Evolutionary conservation across 2,113 vertebrate genomes (phyloP), one percentile per base, ranked within the genome.

Genomic region (Hippocampus abdominalis): DNA sequence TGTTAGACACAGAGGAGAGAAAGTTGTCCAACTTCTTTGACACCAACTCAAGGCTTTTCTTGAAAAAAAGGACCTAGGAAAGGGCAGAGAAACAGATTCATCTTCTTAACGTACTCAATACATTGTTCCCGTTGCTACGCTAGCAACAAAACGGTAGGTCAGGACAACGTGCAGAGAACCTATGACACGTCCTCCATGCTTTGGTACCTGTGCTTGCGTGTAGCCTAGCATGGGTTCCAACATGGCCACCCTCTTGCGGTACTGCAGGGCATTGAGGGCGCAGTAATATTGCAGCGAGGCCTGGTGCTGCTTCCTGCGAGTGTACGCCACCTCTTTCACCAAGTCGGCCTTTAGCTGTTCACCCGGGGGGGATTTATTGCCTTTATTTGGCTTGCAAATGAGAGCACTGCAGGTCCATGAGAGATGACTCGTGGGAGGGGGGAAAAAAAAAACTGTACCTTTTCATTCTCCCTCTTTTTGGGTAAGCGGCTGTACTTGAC

Each of bases 231-330:
- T 93, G 71, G 97, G 97, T 64, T 98, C 95, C 70, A 98, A 89
- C 95, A 98, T 97, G 53, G 96, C 96, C 16, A 94, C 83, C 69
- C 93, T 94, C 89, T 98, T 98, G 72, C 95, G 92, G 88, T 96
- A 94, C 91, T 99, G 97, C 75, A 99, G 92, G 1, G 95, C 95
- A 2, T 99, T 99, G 79, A 99, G 93, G 70, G 96, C 94, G 25
- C 96, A 97, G 84, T 98, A 99, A 81, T 99, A 99, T 70, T 99
- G 96, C 65, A 99, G 90, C 1, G 96, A 95, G 2, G 95, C 94
- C 63, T 96, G 94, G 81, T 99, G 97, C 86, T 98, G 97, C 76
- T 97, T 99, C 89, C 94, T 94, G 57, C 97, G 90, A 0, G 94
- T 92, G 42, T 92, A 94, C 0, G 95, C 95, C 82, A 99, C 97